Base-by-base conservation (phyloP, 2,888 invertebrate genomes). In the Caenorhabditis sp. region DNA sequence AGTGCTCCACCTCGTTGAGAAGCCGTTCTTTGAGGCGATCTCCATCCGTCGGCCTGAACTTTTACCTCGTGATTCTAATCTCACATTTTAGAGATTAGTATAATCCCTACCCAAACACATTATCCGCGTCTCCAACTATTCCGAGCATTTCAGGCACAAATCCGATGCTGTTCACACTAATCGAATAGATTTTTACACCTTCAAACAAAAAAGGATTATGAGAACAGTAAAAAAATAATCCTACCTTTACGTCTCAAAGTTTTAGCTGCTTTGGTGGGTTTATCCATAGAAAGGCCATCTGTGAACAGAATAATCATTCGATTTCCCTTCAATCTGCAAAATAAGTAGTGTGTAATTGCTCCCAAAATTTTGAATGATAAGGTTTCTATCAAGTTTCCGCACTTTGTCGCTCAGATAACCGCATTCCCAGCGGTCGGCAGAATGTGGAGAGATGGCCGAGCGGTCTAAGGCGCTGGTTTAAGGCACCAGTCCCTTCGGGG, bases 381-480 rank as follows among this genome's bases (percentile, higher is more conserved):
- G n/a, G n/a, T n/a, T n/a, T n/a, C n/a, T n/a, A n/a, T n/a, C n/a
- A n/a, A n/a, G n/a, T n/a, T n/a, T n/a, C n/a, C n/a, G n/a, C n/a
- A n/a, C n/a, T n/a, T n/a, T n/a, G n/a, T n/a, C n/a, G n/a, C n/a
- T n/a, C n/a, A n/a, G n/a, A n/a, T n/a, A n/a, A n/a, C n/a, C n/a
- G n/a, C n/a, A n/a, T n/a, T n/a, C n/a, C n/a, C n/a, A n/a, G n/a
- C n/a, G n/a, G n/a, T n/a, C n/a, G n/a, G n/a, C n/a, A n/a, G n/a
- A n/a, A n/a, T 9, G 26, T 26, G 46, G 46, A 46, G 46, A 46
- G 46, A 46, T 46, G 52, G 52, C 52, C 35, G 52, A 52, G 52
- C 52, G 93, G 93, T 93, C 93, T 93, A 93, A 93, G 93, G 93
- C 93, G 93, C 93, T 93, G 93, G 93, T 93, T 93, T 93, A 93